These are phyloP conservation scores for Mercenaria mercenaria DNA, from an alignment of 1,140 invertebrate genomes.

Conservation along the genomic window DNA sequence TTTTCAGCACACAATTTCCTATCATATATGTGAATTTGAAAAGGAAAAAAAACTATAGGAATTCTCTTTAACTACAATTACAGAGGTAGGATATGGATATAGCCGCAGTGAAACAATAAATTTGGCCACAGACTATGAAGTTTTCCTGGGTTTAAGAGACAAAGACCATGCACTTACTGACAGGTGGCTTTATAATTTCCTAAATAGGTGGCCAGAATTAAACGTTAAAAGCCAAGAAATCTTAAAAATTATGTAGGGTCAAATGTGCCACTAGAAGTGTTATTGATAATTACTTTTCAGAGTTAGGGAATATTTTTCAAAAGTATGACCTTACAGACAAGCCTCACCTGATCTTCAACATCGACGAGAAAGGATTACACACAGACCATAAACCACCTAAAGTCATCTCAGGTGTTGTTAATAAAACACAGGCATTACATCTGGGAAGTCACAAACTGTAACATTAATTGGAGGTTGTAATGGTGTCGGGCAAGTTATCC, in stretches of 20 bases:
- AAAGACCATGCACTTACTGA: slow-evolving; percentile 51
- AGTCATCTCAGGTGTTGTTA: neutral
- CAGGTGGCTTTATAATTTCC: slow-evolving; percentile 48
- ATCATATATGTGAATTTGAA: too few species aligned
- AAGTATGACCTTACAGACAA: slow-evolving; percentile 62
- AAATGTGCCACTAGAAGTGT: slow-evolving; percentile 29
- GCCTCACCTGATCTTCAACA: slow-evolving; percentile 80
- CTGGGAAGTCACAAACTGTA: neutral
- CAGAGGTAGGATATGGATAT: too few species aligned
- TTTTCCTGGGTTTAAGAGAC: neutral
- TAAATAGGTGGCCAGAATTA: too few species aligned
- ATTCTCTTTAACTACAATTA: too few species aligned
- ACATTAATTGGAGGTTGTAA: too few species aligned
- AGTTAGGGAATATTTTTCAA: too few species aligned
- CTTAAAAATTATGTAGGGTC: slow-evolving; percentile 27
- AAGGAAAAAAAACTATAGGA: too few species aligned
- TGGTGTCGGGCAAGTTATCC: slow-evolving; percentile 69
- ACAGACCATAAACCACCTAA: slow-evolving; percentile 46
- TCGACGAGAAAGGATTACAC: too few species aligned
- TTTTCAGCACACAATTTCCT: too few species aligned
- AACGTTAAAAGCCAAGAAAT: slow-evolving; percentile 20
- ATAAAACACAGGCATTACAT: neutral
- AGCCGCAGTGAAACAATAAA: too few species aligned
- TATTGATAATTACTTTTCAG: slow-evolving; percentile 35
- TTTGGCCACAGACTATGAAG: neutral